Evolutionary conservation across 1,140 invertebrate genomes (phyloP).

Genomic region (Mizuhopecten yessoensis): DNA sequence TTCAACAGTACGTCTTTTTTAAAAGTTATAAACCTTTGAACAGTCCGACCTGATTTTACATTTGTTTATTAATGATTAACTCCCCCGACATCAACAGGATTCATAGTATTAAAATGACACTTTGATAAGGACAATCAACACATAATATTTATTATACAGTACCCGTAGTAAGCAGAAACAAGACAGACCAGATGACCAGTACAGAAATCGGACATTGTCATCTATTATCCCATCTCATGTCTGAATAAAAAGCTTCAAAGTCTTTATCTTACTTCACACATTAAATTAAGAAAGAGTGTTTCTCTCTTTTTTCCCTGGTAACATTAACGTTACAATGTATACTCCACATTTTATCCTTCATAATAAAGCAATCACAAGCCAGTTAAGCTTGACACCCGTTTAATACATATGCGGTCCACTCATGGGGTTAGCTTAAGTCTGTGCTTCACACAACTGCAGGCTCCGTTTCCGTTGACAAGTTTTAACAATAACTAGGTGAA

Average conservation of each 20-base stretch:
- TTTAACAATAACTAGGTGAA: not conserved
- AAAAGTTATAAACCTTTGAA: not conserved
- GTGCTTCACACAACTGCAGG: not conserved
- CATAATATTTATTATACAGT: not conserved
- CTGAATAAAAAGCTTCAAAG: not conserved
- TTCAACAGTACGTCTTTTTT: not conserved
- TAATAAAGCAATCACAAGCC: not conserved
- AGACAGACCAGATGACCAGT: not conserved
- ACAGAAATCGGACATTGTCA: no score
- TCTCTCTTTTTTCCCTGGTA: not conserved
- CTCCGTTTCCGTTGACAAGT: not conserved
- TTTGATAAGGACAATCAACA: not conserved
- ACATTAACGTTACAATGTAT: not conserved
- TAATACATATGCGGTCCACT: not conserved
- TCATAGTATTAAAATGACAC: not conserved
- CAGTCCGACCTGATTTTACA: not conserved
- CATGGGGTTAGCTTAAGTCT: not conserved
- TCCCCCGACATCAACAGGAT: not conserved
- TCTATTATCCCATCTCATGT: not conserved
- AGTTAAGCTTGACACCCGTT: not conserved
- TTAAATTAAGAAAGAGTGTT: not conserved
- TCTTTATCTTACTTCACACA: not conserved
- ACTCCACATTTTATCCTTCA: not conserved
- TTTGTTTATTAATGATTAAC: not conserved
- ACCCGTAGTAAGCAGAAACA: slow-evolving; percentile 37